Percentiles rank a stretch among this genome's conserved stretches.
Evolutionary conservation across 1,140 invertebrate species (phyloP).

Genomic region (Plodia interpunctella): DNA sequence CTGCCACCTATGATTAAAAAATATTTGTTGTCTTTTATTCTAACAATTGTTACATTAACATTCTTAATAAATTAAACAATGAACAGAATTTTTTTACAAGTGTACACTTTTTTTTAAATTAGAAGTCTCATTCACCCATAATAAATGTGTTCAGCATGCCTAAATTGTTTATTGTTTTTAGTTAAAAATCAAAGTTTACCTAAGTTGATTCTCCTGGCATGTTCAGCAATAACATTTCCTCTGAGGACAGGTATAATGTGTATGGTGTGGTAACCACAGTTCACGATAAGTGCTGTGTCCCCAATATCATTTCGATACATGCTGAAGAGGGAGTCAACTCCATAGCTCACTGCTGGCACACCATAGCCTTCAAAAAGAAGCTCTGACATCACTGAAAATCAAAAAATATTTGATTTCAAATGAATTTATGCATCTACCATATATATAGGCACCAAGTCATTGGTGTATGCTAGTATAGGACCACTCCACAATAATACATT

Average conservation of each 20-base stretch:
- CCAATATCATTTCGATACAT: slow-evolving; percentile 82
- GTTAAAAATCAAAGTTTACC: slow-evolving; percentile 41
- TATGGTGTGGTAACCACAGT: slow-evolving; percentile 91
- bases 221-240: slow-evolving; percentile 82
- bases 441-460: too few relatives aligned
- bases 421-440: too few relatives aligned
- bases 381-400: slow-evolving; percentile 92
- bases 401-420: neutral
- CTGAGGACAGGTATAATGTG: slow-evolving; percentile 91
- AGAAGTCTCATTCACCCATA: too few relatives aligned
- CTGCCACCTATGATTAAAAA: slow-evolving; percentile 80
- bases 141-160: too few relatives aligned
- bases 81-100: too few relatives aligned
- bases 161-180: too few relatives aligned
- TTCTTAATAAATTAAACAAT: too few relatives aligned
- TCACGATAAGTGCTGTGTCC: slow-evolving; percentile 86
- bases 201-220: slow-evolving; percentile 90
- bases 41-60: too few relatives aligned
- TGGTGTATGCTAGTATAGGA: too few relatives aligned
- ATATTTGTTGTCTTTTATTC: too few relatives aligned
- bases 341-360: slow-evolving; percentile 90
- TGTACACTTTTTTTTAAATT: too few relatives aligned
- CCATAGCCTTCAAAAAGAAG: slow-evolving; percentile 96
- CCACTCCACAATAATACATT: too few relatives aligned
- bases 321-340: slow-evolving; percentile 91